Evolutionary conservation across 2,888 invertebrate species (phyloP).

Genomic region (Halocaridina rubra): DNA sequence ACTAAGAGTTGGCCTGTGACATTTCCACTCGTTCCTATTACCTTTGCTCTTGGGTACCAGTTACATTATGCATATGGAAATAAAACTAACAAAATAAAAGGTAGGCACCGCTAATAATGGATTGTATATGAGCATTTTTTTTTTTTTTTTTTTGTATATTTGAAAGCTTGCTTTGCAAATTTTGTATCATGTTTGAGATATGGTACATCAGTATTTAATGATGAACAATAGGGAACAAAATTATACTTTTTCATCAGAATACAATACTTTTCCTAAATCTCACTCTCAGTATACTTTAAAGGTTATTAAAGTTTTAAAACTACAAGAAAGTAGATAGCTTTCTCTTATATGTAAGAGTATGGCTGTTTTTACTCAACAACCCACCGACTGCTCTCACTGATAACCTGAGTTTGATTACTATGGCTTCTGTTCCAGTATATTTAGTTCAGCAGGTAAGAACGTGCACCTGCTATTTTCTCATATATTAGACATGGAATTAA

Average conservation of each 20-base stretch:
- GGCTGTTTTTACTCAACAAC: too few species aligned
- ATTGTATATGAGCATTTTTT: not conserved
- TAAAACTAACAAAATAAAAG: conserved; percentile 12
- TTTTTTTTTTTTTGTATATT: not conserved
- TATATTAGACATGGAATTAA: too few species aligned
- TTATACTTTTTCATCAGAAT: not conserved
- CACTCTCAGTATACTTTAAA: too few species aligned
- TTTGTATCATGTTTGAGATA: not conserved
- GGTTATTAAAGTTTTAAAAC: too few species aligned
- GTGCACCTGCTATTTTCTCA: too few species aligned
- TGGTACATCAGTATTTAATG: not conserved
- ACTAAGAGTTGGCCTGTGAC: conserved; percentile 35
- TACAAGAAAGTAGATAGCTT: too few species aligned
- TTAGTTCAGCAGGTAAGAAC: too few species aligned
- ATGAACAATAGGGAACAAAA: not conserved
- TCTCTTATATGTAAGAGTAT: too few species aligned
- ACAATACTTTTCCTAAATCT: too few species aligned
- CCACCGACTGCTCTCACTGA: too few species aligned
- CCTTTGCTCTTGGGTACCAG: conserved; percentile 20
- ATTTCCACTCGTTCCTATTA: conserved; percentile 38
- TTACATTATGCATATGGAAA: conserved; percentile 34
- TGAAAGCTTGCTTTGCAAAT: not conserved
- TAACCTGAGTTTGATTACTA: too few species aligned
- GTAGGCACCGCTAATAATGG: not conserved
- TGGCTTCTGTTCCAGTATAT: too few species aligned